Evolutionary conservation across 2,888 invertebrate genomes (phyloP).

Genomic region (Stenotaenia linearis): DNA sequence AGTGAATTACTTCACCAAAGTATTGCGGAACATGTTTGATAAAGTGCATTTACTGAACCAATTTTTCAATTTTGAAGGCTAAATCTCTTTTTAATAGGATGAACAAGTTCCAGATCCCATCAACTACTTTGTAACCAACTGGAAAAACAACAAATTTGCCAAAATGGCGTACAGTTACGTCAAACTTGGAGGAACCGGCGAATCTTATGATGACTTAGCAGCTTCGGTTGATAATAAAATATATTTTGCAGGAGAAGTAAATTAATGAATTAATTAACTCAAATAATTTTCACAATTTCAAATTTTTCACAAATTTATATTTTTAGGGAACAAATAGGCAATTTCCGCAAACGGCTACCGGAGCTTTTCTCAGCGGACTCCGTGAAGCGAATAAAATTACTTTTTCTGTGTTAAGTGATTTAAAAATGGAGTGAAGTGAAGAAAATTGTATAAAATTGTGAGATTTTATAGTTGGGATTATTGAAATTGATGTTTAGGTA

Average conservation of each 20-base stretch:
- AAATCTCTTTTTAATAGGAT: conserved; percentile 42
- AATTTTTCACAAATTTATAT: neutral
- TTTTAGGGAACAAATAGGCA: conserved; percentile 49
- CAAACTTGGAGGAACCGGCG: conserved; percentile 46
- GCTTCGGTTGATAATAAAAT: conserved; percentile 46
- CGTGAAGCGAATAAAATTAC: conserved; percentile 46
- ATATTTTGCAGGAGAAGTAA: conserved; percentile 52
- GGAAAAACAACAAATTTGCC: conserved; percentile 46
- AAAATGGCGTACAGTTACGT: conserved; percentile 51
- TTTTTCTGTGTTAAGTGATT: neutral
- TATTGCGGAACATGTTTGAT: conserved; percentile 47
- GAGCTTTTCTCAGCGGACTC: conserved; percentile 50
- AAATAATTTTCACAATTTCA: neutral
- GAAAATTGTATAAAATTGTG: too few relatives aligned
- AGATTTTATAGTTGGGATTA: too few relatives aligned
- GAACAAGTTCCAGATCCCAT: conserved; percentile 45
- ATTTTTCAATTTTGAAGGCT: neutral
- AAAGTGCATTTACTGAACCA: conserved; percentile 39
- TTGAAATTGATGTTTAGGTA: too few relatives aligned
- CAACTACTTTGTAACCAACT: conserved; percentile 48
- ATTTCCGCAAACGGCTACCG: conserved; percentile 51
- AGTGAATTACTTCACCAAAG: conserved; percentile 45
- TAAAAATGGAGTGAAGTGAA: too few relatives aligned
- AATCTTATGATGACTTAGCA: conserved; percentile 47
- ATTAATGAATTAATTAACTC: neutral